Conservation (phyloP, 2,113 vertebrate genomes). For the Azemiops feae region DNA sequence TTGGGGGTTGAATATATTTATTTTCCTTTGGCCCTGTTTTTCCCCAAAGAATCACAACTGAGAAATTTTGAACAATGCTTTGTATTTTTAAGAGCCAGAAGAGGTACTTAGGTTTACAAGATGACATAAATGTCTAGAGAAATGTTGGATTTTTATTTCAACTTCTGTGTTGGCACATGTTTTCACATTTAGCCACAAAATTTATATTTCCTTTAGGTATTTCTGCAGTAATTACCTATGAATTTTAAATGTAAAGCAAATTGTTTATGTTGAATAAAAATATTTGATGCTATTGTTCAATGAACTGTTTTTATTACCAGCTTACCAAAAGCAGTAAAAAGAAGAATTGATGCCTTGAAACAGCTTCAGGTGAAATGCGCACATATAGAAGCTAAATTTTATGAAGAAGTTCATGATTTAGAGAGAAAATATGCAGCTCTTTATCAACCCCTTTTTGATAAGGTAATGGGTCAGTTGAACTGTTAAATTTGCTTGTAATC, state of each 20-base stretch:
- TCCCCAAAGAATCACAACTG: neutral
- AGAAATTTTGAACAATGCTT: neutral
- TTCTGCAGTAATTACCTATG: neutral
- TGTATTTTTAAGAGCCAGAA: neutral
- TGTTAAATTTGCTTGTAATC: neutral
- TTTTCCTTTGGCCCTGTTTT: neutral
- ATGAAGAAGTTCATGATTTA: slow-evolving; percentile 95
- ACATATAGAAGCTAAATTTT: slow-evolving; percentile 96
- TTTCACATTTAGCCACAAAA: neutral
- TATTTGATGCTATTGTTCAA: neutral
- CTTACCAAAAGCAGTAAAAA: slow-evolving; percentile 90
- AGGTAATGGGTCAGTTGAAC: slow-evolving; percentile 70
- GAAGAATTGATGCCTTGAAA: slow-evolving; percentile 93
- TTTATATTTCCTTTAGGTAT: neutral
- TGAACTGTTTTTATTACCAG: slow-evolving; percentile 54
- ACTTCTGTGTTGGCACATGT: neutral
- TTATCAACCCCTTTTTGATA: slow-evolving; percentile 93
- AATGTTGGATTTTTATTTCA: neutral
- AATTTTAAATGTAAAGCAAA: neutral
- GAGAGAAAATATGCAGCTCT: slow-evolving; percentile 93
- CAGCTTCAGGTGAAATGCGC: slow-evolving; percentile 93
- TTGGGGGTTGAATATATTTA: neutral
- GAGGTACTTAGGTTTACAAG: neutral
- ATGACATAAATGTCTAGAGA: neutral
- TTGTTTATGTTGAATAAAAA: neutral